Evolutionary conservation across 2,113 vertebrate genomes (phyloP).

Genomic region (Elachura formosa): DNA sequence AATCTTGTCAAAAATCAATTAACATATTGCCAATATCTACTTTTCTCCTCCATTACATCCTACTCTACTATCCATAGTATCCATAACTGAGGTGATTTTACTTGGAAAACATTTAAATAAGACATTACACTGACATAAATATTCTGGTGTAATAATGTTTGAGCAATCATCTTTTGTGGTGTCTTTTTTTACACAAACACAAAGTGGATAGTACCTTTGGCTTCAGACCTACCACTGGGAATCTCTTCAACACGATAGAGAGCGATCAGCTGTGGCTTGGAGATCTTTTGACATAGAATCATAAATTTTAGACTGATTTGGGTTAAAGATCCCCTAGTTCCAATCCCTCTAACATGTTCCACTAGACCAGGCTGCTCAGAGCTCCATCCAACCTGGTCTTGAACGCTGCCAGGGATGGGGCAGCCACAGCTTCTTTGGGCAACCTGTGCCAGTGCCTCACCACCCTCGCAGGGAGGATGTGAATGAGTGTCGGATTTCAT

Average conservation of each 20-base stretch:
- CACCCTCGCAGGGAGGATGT: not conserved
- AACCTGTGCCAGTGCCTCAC: too few relatives aligned
- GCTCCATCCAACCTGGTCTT: not conserved
- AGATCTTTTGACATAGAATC: not conserved
- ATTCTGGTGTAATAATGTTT: not conserved
- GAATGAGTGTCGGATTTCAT: not conserved
- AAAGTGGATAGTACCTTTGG: not conserved
- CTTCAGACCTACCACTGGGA: not conserved
- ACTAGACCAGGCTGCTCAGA: not conserved
- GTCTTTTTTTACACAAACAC: not conserved
- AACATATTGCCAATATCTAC: not conserved
- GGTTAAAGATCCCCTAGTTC: not conserved
- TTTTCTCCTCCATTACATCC: not conserved
- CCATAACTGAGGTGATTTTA: not conserved
- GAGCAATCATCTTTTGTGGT: not conserved
- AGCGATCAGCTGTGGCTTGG: not conserved
- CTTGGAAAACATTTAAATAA: not conserved
- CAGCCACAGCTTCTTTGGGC: not conserved
- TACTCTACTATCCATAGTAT: not conserved
- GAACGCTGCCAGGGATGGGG: not conserved
- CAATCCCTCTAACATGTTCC: accelerated
- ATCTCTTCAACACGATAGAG: not conserved
- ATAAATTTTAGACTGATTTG: not conserved
- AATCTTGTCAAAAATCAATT: not conserved
- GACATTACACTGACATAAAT: not conserved